These are phyloP conservation scores for Calliscelio sp. DNA, from an alignment of 2,888 invertebrate species.

Conservation along the genomic window DNA sequence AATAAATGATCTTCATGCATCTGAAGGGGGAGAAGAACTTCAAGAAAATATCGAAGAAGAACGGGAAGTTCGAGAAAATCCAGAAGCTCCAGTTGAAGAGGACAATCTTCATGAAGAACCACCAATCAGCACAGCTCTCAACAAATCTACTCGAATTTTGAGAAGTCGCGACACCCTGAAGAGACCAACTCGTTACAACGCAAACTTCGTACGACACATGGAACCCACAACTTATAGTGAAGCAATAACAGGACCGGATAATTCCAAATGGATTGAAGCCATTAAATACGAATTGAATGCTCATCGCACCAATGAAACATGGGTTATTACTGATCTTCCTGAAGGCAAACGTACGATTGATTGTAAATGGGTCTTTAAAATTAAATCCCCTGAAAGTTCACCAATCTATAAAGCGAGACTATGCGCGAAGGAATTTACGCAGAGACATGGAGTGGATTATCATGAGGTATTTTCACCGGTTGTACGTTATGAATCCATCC, in stretches of 20 bases:
- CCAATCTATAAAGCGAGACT: constrained; percentile 50
- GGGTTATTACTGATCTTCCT: constrained; percentile 5
- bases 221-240: constrained; percentile 18
- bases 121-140: no score
- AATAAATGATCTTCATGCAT: no score
- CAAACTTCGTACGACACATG: neutral
- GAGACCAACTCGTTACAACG: constrained; percentile 4
- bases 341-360: neutral
- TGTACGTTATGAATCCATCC: constrained; percentile 12
- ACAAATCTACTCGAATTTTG: neutral
- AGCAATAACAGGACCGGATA: neutral
- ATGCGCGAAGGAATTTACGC: constrained; percentile 42
- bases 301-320: constrained; percentile 1
- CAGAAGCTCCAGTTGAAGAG: no score
- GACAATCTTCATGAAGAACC: no score
- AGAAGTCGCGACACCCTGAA: neutral
- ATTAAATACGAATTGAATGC: constrained; percentile 21
- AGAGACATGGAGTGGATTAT: constrained; percentile 45
- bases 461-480: constrained; percentile 53
- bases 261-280: neutral
- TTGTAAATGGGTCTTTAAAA: constrained; percentile 22
- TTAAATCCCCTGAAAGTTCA: neutral
- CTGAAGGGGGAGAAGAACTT: neutral
- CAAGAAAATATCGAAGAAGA: neutral
- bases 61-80: no score